phyloP scores from a whole-genome alignment of 2,888 invertebrate genomes.

The Stegana nigrithorax region DNA sequence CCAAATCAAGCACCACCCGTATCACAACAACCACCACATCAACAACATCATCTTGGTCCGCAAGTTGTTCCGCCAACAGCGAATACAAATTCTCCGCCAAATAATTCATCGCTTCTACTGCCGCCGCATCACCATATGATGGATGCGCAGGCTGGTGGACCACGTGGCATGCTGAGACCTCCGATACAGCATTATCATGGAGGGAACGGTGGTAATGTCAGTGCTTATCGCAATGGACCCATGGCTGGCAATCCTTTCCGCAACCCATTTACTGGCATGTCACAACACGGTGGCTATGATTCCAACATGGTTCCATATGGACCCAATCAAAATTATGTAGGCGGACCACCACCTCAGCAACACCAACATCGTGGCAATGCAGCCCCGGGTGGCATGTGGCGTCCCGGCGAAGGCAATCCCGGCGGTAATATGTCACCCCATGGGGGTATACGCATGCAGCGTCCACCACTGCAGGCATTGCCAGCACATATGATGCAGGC shows the following conservation, averaged over 20 bases:
- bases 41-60: slow-evolving; percentile 45
- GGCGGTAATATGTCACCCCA: slow-evolving; percentile 4
- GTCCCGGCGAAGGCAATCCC: slow-evolving; percentile 14
- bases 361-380: slow-evolving; percentile 54
- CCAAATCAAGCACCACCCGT: slow-evolving; percentile 34
- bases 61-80: slow-evolving; percentile 41
- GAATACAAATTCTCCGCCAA: slow-evolving; percentile 31
- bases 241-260: slow-evolving; percentile 35
- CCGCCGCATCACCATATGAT: slow-evolving; percentile 41
- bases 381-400: slow-evolving; percentile 36
- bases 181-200: slow-evolving; percentile 28
- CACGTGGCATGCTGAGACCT: slow-evolving; percentile 43
- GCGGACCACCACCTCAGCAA: slow-evolving; percentile 37
- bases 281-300: slow-evolving; percentile 35
- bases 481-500: slow-evolving; percentile 49
- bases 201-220: neutral
- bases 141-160: slow-evolving; percentile 38
- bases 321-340: slow-evolving; percentile 8
- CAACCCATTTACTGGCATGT: slow-evolving; percentile 41
- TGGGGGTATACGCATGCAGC: slow-evolving; percentile 70
- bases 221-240: slow-evolving; percentile 32
- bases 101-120: slow-evolving; percentile 33
- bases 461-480: slow-evolving; percentile 67
- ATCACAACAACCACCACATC: slow-evolving; percentile 48
- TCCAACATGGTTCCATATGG: slow-evolving; percentile 6